Evolutionary conservation across 2,888 invertebrate genomes (phyloP).

Genomic region (Chalcis sispes): DNA sequence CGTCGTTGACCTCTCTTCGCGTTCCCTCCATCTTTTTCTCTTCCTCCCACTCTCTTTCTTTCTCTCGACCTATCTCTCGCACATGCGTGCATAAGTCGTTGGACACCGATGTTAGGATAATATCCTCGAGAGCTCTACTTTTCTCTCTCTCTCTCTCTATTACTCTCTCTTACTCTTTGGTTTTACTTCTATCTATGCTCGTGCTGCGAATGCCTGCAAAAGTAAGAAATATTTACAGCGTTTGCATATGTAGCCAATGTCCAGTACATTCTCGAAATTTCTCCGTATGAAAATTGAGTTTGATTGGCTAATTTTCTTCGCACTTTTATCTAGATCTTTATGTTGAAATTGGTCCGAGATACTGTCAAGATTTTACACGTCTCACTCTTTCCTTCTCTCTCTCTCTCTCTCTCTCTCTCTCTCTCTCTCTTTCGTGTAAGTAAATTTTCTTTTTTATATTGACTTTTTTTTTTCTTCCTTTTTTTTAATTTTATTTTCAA

Average conservation of each 20-base stretch:
- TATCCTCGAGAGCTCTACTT: conserved; percentile 10
- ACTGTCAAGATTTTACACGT: no score
- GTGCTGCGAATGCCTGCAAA: conserved; percentile 23
- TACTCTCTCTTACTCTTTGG: no score
- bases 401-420: no score
- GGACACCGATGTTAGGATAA: conserved; percentile 5
- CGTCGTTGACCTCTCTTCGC: conserved; percentile 54
- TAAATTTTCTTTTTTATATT: no score
- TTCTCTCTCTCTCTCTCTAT: conserved; percentile 5
- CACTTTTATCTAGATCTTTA: no score
- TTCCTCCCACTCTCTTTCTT: background rate
- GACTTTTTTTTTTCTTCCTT: no score
- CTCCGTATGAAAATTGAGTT: background rate
- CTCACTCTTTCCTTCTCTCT: no score
- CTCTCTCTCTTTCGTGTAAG: no score
- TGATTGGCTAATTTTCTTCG: no score
- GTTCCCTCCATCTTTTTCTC: conserved; percentile 44
- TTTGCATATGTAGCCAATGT: background rate
- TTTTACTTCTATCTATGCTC: background rate
- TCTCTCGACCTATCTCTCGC: background rate
- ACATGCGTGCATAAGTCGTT: background rate
- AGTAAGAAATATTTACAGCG: conserved; percentile 39
- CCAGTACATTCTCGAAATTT: conserved; percentile 27
- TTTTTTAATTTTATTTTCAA: no score
- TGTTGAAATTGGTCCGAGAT: no score